Evolutionary conservation across 2,113 vertebrate genomes (phyloP).

Genomic region (Pitta sordida): DNA sequence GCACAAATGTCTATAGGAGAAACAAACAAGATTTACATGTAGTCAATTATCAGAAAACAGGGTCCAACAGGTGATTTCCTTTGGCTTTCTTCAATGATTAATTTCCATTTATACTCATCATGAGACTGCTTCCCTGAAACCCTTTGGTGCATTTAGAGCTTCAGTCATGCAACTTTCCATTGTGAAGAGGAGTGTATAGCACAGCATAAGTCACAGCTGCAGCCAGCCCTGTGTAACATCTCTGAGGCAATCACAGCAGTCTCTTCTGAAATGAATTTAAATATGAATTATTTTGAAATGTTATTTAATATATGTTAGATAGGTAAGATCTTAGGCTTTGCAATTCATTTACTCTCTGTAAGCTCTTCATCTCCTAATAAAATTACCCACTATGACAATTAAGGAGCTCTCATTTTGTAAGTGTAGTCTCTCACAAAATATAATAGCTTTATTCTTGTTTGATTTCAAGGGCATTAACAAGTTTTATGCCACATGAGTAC

Average conservation of each 20-base stretch:
- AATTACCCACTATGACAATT: slow-evolving; percentile 4
- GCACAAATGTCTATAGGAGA: accelerated
- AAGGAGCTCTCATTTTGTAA: background rate
- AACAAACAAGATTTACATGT: background rate
- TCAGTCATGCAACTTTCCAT: background rate
- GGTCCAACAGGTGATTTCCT: background rate
- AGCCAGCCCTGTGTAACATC: background rate
- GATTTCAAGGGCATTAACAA: background rate
- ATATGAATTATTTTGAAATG: background rate
- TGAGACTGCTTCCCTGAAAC: background rate
- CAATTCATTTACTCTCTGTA: background rate
- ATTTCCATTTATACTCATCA: background rate
- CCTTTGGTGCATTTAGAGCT: background rate
- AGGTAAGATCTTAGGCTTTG: background rate
- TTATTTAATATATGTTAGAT: background rate
- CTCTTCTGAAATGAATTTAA: background rate
- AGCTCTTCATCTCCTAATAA: background rate
- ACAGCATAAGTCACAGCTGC: background rate
- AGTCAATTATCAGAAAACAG: background rate
- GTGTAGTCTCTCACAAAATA: background rate
- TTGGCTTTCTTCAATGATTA: background rate
- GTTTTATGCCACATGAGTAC: background rate
- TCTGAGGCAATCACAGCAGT: background rate
- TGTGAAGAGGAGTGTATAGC: background rate
- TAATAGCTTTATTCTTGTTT: background rate